A percentile compares a stretch with the other conserved stretches of the same genome.
Evolutionary conservation across 2,797 vertebrate genomes (phyloP).

Genomic region (Macropus fuliginosus): DNA sequence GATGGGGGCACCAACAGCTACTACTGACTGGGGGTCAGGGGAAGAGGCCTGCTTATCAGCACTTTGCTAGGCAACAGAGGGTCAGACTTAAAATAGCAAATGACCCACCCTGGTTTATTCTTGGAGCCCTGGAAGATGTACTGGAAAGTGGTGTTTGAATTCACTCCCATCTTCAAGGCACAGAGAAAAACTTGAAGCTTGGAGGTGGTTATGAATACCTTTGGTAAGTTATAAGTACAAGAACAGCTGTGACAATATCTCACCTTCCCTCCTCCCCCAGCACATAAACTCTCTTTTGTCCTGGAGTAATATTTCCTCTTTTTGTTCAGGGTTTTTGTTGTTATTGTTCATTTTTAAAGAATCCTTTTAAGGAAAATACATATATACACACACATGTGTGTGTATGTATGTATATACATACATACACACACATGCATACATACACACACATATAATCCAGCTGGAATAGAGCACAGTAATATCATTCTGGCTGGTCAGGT

Average conservation of each 20-base stretch:
- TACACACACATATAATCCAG: not conserved
- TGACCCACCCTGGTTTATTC: conserved; percentile 32
- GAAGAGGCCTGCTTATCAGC: not conserved
- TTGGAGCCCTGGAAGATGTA: conserved; percentile 18
- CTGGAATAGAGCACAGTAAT: not conserved
- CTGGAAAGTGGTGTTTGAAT: conserved; percentile 2
- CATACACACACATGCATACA: too few relatives aligned
- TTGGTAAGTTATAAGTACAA: not conserved
- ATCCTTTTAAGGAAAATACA: not conserved
- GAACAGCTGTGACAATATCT: not conserved
- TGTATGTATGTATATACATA: too few relatives aligned
- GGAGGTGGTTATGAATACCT: not conserved
- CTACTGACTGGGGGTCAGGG: not conserved
- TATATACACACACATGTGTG: too few relatives aligned
- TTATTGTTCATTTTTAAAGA: not conserved
- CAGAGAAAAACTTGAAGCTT: not conserved
- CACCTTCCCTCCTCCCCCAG: not conserved
- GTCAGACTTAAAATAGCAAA: not conserved
- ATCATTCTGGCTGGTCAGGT: not conserved
- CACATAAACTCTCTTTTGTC: not conserved
- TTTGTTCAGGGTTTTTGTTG: not conserved
- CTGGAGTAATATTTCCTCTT: not conserved
- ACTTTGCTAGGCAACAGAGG: conserved; percentile 9
- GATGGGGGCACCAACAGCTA: not conserved
- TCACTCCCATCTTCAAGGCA: not conserved